Conservation (phyloP, 2,888 invertebrate genomes). For the Diadegma fenestrale region DNA sequence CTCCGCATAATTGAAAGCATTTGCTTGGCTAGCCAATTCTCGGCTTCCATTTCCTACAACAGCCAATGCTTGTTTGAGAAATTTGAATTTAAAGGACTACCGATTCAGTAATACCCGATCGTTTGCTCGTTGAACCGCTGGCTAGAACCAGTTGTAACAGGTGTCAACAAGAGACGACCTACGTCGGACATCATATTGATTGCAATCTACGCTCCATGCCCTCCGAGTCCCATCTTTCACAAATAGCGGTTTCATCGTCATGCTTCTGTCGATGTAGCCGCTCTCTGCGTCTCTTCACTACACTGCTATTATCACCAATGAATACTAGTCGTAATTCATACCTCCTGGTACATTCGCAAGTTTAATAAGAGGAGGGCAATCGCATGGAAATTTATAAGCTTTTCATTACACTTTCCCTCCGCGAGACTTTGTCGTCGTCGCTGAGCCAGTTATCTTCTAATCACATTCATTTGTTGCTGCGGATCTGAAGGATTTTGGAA, state of each 20-base stretch:
- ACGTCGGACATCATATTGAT: slow-evolving; percentile 29
- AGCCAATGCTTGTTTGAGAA: slow-evolving; percentile 32
- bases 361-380: neutral
- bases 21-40: slow-evolving; percentile 38
- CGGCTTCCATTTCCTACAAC: slow-evolving; percentile 24
- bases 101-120: slow-evolving; percentile 53
- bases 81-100: slow-evolving; percentile 51
- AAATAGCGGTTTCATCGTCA: slow-evolving; percentile 20
- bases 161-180: slow-evolving; percentile 1
- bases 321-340: neutral
- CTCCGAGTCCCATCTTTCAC: neutral
- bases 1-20: slow-evolving; percentile 61
- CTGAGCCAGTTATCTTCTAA: neutral
- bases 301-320: neutral
- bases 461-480: neutral
- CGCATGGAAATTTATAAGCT: neutral
- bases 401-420: neutral
- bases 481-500: neutral
- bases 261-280: neutral
- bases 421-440: neutral
- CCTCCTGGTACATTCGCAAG: neutral
- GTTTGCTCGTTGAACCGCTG: slow-evolving; percentile 52
- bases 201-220: slow-evolving; percentile 22
- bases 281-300: neutral
- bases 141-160: slow-evolving; percentile 47